Conservation (phyloP, 2,797 vertebrate species). For the Sebastes baramenuke region DNA sequence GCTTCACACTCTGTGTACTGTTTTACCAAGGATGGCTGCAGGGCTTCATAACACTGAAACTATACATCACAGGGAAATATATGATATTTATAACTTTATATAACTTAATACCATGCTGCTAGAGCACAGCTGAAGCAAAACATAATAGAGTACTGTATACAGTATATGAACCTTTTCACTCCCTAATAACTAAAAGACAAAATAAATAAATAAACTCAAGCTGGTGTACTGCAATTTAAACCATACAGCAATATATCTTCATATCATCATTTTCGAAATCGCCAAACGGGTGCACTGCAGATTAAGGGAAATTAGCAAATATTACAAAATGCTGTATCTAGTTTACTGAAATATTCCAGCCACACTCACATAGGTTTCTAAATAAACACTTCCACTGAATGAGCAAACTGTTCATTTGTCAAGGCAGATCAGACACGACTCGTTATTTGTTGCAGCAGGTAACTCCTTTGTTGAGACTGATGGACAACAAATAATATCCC, state of each 20-base stretch:
- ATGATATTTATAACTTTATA: background rate
- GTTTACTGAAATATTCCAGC: background rate
- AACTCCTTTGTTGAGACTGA: background rate
- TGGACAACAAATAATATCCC: background rate
- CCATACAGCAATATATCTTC: too few species aligned
- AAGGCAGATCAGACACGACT: background rate
- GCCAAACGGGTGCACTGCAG: background rate
- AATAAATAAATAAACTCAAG: background rate
- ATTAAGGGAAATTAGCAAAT: background rate
- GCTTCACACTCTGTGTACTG: background rate
- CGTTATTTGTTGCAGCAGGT: background rate
- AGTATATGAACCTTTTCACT: background rate
- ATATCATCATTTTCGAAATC: background rate
- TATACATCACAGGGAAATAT: slow-evolving; percentile 7
- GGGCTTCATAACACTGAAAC: background rate
- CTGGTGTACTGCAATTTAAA: background rate
- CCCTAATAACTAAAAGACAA: background rate
- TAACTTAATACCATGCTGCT: background rate
- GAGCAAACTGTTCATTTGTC: background rate
- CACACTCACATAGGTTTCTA: background rate
- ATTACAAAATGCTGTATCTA: background rate
- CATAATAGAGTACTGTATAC: background rate
- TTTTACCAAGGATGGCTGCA: background rate
- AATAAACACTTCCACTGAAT: background rate
- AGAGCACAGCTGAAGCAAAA: background rate